These are phyloP conservation scores for Drosophila sulfurigaster DNA, from an alignment of 1,140 invertebrate species.

Conservation along the genomic window DNA sequence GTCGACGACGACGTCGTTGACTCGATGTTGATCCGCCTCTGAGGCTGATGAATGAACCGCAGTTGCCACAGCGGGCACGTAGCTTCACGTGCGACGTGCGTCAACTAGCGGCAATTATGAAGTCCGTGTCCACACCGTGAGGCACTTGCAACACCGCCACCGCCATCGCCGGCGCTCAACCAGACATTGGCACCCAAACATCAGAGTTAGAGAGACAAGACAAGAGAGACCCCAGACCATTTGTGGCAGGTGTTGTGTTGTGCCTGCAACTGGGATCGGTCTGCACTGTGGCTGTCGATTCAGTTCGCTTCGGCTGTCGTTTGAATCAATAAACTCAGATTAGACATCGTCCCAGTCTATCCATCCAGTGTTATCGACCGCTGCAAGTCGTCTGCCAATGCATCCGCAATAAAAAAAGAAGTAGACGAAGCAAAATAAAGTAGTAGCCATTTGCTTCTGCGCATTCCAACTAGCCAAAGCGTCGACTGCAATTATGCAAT, in stretches of 20 bases:
- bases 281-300: constrained; percentile 11
- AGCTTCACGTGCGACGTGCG: constrained; percentile 74
- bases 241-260: constrained; percentile 41
- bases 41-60: background rate
- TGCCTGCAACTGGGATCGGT: constrained; percentile 9
- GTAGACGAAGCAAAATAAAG: too few species aligned
- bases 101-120: constrained; percentile 79
- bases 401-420: constrained; percentile 68
- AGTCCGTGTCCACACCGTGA: constrained; percentile 57
- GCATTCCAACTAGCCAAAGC: constrained; percentile 66
- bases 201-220: constrained; percentile 24
- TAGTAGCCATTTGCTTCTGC: constrained; percentile 36
- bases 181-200: constrained; percentile 64
- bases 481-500: constrained; percentile 70
- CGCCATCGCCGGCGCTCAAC: constrained; percentile 37
- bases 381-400: constrained; percentile 73
- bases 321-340: constrained; percentile 58
- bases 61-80: constrained; percentile 62
- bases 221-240: constrained; percentile 14
- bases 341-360: constrained; percentile 44
- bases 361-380: constrained; percentile 62
- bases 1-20: too few species aligned
- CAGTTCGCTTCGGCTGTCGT: constrained; percentile 35
- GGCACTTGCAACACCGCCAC: constrained; percentile 55
- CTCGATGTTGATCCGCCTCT: constrained; percentile 16